These are phyloP conservation scores for Mythimna albipuncta DNA, from an alignment of 2,888 invertebrate genomes.

Conservation along the genomic window DNA sequence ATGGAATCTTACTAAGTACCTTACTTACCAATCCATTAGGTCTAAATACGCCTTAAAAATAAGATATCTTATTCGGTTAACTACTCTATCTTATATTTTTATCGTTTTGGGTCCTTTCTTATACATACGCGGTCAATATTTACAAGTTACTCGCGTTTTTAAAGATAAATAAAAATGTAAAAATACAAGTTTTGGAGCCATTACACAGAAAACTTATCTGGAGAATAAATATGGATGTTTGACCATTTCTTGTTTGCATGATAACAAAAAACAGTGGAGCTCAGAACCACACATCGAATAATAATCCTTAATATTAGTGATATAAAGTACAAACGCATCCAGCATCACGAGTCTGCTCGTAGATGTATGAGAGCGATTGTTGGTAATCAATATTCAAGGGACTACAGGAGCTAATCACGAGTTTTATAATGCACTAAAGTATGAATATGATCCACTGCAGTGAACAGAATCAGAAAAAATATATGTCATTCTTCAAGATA, in stretches of 20 bases:
- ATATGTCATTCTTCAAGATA: too few relatives aligned
- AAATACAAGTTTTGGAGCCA: too few relatives aligned
- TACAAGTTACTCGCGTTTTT: background rate
- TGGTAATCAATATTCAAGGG: background rate
- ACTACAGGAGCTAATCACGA: too few relatives aligned
- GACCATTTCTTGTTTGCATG: too few relatives aligned
- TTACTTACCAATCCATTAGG: background rate
- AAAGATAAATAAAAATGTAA: background rate
- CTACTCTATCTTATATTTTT: background rate
- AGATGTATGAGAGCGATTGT: background rate
- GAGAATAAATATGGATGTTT: too few relatives aligned
- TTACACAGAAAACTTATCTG: too few relatives aligned
- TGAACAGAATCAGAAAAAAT: too few relatives aligned
- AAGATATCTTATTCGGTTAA: background rate
- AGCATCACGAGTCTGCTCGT: background rate
- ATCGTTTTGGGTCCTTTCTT: background rate
- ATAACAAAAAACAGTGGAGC: background rate
- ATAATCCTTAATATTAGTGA: background rate
- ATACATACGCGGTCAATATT: background rate
- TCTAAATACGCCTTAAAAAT: background rate
- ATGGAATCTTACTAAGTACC: background rate
- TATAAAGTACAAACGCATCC: background rate
- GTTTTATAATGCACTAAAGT: too few relatives aligned
- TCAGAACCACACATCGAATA: background rate
- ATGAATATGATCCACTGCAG: too few relatives aligned